These are phyloP conservation scores for Hypomecis atomaria DNA, from an alignment of 2,888 invertebrate species.

Conservation along the genomic window DNA sequence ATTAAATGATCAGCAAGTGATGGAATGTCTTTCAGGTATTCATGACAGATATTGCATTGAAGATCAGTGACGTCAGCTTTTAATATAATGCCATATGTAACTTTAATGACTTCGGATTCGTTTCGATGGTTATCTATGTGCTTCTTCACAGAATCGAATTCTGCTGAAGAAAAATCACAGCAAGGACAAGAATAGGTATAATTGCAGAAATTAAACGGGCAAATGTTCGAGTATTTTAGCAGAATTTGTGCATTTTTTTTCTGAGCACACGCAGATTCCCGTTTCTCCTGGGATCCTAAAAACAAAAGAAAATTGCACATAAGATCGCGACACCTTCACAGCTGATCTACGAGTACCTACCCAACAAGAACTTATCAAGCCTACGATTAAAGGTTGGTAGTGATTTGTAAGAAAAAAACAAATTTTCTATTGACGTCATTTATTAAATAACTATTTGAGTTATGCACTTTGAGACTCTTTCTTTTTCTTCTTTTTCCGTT, in stretches of 20 bases:
- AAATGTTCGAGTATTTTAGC: constrained; percentile 12
- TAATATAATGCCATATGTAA: neutral
- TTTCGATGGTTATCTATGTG: constrained; percentile 8
- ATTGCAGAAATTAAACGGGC: constrained; percentile 10
- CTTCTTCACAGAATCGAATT: constrained; percentile 1
- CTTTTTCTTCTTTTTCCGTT: constrained; percentile 40
- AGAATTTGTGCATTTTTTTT: constrained; percentile 16
- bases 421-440: neutral
- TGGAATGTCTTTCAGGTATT: constrained; percentile 2
- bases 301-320: constrained; percentile 23
- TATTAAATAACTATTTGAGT: constrained; percentile 12
- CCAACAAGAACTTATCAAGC: neutral
- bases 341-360: neutral
- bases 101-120: neutral
- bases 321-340: neutral
- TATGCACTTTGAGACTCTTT: constrained; percentile 12
- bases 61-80: constrained; percentile 19
- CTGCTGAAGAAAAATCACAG: constrained; percentile 10
- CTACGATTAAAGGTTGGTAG: too few species aligned
- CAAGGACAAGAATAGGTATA: constrained; percentile 7
- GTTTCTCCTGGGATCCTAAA: constrained; percentile 19
- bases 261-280: constrained; percentile 2
- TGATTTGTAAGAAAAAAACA: neutral
- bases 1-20: constrained; percentile 10
- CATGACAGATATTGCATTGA: constrained; percentile 14